Evolutionary conservation across 2,888 invertebrate species (phyloP).

Genomic region (Neoscelio sp.): DNA sequence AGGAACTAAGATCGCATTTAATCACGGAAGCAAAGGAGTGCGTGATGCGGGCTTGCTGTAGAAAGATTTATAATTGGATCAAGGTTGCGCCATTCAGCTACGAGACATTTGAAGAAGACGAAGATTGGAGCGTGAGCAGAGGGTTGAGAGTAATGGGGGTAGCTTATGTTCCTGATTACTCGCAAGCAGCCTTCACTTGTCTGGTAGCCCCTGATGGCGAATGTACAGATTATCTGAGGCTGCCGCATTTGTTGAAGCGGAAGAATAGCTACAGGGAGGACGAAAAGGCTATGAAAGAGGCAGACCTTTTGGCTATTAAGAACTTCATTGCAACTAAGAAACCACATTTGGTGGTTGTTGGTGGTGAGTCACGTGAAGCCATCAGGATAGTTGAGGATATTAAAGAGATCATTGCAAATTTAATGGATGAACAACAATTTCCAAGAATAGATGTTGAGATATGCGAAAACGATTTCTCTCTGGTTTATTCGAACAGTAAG

Average conservation of each 20-base stretch:
- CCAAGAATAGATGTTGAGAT: slow-evolving; percentile 95
- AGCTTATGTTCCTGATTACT: slow-evolving; percentile 93
- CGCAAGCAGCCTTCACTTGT: slow-evolving; percentile 94
- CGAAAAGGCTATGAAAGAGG: slow-evolving; percentile 87
- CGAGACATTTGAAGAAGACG: slow-evolving; percentile 91
- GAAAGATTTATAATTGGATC: slow-evolving; percentile 95
- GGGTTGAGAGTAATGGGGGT: slow-evolving; percentile 95
- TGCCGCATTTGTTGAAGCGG: slow-evolving; percentile 93
- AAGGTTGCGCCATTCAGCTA: slow-evolving; percentile 91
- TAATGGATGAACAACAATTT: slow-evolving; percentile 93
- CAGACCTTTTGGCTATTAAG: slow-evolving; percentile 88
- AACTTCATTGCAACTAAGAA: slow-evolving; percentile 95
- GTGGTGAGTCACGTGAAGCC: slow-evolving; percentile 96
- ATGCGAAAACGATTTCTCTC: slow-evolving; percentile 96
- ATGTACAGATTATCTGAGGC: slow-evolving; percentile 94
- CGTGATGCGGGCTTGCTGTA: slow-evolving; percentile 92
- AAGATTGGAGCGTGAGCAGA: slow-evolving; percentile 94
- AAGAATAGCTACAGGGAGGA: slow-evolving; percentile 89
- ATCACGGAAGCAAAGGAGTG: slow-evolving; percentile 94
- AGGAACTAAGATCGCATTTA: slow-evolving; percentile 92
- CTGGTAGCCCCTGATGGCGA: slow-evolving; percentile 95
- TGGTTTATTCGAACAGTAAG: slow-evolving; percentile 95
- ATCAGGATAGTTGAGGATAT: slow-evolving; percentile 92
- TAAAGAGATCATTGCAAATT: slow-evolving; percentile 88
- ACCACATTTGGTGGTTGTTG: slow-evolving; percentile 96